phyloP scores from a whole-genome alignment of 2,797 vertebrate genomes.

The Eidolon dupreanum region DNA sequence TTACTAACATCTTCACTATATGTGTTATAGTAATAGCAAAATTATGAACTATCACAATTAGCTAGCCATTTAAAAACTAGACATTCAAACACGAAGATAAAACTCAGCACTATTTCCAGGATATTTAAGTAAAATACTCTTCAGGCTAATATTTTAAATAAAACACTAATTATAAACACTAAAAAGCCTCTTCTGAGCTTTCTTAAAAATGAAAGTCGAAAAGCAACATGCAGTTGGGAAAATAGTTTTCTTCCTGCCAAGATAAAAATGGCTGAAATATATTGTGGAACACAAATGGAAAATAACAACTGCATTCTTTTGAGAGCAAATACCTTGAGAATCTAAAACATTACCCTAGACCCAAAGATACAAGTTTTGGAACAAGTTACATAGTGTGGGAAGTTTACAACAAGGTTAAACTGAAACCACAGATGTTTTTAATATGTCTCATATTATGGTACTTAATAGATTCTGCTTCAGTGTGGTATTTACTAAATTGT shows the following conservation, averaged over 20 bases:
- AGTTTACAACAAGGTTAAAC: background rate
- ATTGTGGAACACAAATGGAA: background rate
- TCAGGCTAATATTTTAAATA: background rate
- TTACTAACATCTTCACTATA: background rate
- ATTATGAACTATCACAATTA: background rate
- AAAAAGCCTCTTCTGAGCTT: background rate
- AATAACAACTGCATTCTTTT: constrained; percentile 19
- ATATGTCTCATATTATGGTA: background rate
- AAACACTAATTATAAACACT: constrained; percentile 39
- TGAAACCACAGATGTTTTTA: constrained; percentile 57
- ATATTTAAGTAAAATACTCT: background rate
- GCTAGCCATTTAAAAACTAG: background rate
- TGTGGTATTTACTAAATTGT: constrained; percentile 29
- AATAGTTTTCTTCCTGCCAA: constrained; percentile 54
- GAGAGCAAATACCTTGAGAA: constrained; percentile 48
- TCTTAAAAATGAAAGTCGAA: constrained; percentile 57
- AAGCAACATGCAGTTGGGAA: background rate
- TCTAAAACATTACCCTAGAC: constrained; percentile 20
- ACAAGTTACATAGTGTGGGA: background rate
- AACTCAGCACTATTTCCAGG: background rate
- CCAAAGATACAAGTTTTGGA: background rate
- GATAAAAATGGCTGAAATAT: constrained; percentile 55
- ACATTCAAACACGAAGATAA: background rate
- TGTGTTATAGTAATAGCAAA: background rate
- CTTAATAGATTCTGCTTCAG: constrained; percentile 24